These are phyloP conservation scores for Cheirogaleus medius DNA, from an alignment of 2,113 vertebrate species.

Conservation along the genomic window DNA sequence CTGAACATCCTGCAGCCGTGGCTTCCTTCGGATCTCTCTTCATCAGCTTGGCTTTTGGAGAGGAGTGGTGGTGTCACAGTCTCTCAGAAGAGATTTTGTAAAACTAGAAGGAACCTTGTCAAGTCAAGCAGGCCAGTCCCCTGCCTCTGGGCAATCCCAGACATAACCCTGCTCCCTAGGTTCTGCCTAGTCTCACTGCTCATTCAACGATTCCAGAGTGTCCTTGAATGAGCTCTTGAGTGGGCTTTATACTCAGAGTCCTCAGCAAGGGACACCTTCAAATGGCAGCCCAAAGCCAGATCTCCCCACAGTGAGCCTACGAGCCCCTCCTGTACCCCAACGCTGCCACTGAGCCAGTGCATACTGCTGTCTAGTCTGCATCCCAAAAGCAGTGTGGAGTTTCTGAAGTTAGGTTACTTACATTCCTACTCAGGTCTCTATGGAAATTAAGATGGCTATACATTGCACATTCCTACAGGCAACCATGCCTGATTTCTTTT, in stretches of 20 bases:
- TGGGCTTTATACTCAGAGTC: neutral
- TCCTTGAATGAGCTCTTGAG: neutral
- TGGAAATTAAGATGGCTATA: neutral
- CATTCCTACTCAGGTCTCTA: neutral
- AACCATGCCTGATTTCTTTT: neutral
- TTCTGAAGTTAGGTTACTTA: neutral
- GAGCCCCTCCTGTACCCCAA: neutral
- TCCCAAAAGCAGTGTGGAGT: neutral
- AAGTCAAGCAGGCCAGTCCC: neutral
- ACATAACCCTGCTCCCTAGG: neutral
- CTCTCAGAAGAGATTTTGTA: neutral
- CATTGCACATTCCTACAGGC: neutral
- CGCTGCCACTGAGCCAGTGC: neutral
- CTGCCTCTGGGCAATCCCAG: neutral
- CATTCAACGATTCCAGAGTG: neutral
- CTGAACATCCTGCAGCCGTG: neutral
- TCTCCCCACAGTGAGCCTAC: neutral
- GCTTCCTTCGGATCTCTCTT: neutral
- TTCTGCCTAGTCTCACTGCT: neutral
- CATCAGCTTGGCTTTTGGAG: neutral
- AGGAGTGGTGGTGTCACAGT: neutral
- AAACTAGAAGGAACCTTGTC: neutral
- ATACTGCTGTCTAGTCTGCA: neutral
- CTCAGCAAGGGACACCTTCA: neutral
- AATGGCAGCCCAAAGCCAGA: neutral